Conservation (phyloP, 2,797 vertebrate species). For the Rhincodon typus region DNA sequence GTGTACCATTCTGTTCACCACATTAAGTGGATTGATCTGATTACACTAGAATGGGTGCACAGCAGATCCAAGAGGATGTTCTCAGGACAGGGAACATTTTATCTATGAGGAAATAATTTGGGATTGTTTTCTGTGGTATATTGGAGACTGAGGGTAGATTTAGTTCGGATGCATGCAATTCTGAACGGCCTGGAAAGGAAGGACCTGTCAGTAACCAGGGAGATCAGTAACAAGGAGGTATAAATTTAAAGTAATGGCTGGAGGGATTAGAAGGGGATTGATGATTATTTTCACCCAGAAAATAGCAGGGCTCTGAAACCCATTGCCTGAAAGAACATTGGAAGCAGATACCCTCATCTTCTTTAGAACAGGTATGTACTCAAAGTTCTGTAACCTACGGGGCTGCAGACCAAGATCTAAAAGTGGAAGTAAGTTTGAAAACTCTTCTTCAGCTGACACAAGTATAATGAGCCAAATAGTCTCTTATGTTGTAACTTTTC, state of each 20-base stretch:
- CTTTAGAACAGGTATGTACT: neutral
- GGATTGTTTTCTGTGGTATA: neutral
- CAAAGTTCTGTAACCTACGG: neutral
- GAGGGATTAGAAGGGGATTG: neutral
- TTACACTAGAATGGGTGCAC: neutral
- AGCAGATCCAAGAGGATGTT: neutral
- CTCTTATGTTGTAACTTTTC: neutral
- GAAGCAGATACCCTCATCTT: neutral
- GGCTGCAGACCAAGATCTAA: neutral
- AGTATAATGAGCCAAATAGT: neutral
- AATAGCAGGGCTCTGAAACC: neutral
- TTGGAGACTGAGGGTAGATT: neutral
- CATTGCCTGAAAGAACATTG: neutral
- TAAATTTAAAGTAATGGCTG: neutral
- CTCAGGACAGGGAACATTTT: neutral
- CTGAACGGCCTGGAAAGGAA: neutral
- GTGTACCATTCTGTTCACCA: neutral
- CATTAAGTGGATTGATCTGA: neutral
- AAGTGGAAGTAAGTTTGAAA: neutral
- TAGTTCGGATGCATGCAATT: neutral
- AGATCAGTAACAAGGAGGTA: neutral
- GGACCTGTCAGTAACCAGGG: neutral
- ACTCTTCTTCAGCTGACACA: neutral
- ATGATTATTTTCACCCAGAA: neutral
- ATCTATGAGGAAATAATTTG: neutral